Percentiles rank a stretch among this genome's conserved stretches.
Evolutionary conservation across 2,888 invertebrate species (phyloP).

Genomic region (Mimumesa dahlbomi): DNA sequence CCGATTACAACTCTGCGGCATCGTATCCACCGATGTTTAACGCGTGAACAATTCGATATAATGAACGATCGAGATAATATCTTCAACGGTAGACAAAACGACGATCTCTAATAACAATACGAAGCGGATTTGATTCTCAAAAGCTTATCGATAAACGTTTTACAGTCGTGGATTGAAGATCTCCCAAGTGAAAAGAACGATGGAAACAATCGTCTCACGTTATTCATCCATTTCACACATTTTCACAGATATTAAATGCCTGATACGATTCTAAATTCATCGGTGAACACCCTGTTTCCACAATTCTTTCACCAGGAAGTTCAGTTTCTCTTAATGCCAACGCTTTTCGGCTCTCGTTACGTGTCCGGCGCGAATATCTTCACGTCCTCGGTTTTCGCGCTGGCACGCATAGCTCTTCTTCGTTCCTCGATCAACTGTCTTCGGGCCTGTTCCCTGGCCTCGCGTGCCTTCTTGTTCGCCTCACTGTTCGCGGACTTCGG

Average conservation of each 20-base stretch:
- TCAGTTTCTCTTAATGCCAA: neutral
- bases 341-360: constrained; percentile 65
- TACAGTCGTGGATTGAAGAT: neutral
- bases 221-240: no score
- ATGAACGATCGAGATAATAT: no score
- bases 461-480: constrained; percentile 81
- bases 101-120: neutral
- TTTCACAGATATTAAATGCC: no score
- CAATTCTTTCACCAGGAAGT: neutral
- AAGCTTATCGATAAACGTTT: constrained; percentile 15
- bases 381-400: constrained; percentile 70
- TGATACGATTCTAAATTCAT: no score
- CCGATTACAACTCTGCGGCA: neutral
- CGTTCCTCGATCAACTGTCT: constrained; percentile 90
- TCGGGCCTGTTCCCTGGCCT: constrained; percentile 85
- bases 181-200: no score
- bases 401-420: constrained; percentile 83
- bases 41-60: no score
- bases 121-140: constrained; percentile 35
- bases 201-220: no score
- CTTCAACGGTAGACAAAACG: neutral
- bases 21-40: no score
- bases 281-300: no score
- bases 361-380: constrained; percentile 78
- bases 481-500: constrained; percentile 77